These are phyloP conservation scores for Neolamprologus tretocephalus DNA, from an alignment of 2,113 vertebrate genomes.

Conservation along the genomic window DNA sequence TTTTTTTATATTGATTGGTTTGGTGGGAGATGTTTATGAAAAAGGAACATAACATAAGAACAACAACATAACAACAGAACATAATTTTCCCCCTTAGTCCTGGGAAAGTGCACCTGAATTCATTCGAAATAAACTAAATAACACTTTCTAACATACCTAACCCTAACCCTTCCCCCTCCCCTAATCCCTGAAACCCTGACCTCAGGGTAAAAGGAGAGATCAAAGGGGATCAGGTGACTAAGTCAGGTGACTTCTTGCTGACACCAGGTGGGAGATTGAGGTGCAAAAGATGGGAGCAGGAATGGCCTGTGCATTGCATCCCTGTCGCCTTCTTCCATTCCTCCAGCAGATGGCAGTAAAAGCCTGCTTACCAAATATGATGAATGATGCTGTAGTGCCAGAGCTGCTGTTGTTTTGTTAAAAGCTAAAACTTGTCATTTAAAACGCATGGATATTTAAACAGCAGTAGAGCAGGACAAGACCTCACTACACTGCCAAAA, in stretches of 20 bases:
- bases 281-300: neutral
- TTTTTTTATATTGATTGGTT: neutral
- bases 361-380: neutral
- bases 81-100: accelerated
- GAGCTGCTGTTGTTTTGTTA: neutral
- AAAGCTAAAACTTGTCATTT: neutral
- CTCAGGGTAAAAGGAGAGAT: neutral
- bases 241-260: neutral
- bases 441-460: neutral
- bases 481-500: neutral
- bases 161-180: neutral
- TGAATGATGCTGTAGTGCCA: neutral
- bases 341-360: neutral
- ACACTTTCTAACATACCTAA: neutral
- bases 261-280: neutral
- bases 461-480: neutral
- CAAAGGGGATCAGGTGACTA: neutral
- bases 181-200: neutral
- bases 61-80: too few relatives aligned
- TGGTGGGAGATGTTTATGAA: neutral
- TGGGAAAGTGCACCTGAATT: neutral
- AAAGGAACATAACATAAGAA: too few relatives aligned
- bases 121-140: accelerated
- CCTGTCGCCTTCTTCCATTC: neutral
- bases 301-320: neutral